phyloP scores from a whole-genome alignment of 2,797 vertebrate species.

The Amphiprion clarkii region DNA sequence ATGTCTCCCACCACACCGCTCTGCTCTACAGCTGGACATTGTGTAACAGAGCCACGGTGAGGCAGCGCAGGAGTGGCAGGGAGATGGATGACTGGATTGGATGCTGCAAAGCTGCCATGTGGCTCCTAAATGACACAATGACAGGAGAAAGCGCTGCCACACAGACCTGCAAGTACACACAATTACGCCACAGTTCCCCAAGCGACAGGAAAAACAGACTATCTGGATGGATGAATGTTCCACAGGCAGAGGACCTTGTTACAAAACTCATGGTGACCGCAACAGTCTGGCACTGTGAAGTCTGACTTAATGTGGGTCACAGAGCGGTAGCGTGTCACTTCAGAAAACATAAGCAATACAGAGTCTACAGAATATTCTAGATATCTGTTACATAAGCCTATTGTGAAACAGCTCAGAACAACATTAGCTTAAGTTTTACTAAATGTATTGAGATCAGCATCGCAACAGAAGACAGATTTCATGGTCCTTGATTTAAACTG shows the following conservation, averaged over 20 bases:
- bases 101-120: slow-evolving; percentile 66
- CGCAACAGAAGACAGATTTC: slow-evolving; percentile 18
- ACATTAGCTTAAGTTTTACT: slow-evolving; percentile 22
- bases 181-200: slow-evolving; percentile 53
- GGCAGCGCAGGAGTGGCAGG: slow-evolving; percentile 54
- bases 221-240: slow-evolving; percentile 53
- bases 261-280: slow-evolving; percentile 50
- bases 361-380: slow-evolving; percentile 31
- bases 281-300: slow-evolving; percentile 50
- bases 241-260: slow-evolving; percentile 51
- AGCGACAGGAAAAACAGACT: slow-evolving; percentile 52
- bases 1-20: slow-evolving; percentile 76
- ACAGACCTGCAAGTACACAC: slow-evolving; percentile 48
- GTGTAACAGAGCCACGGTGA: slow-evolving; percentile 71
- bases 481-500: slow-evolving; percentile 12
- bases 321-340: slow-evolving; percentile 47
- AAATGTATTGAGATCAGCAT: slow-evolving; percentile 33
- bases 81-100: slow-evolving; percentile 63
- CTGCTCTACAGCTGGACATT: slow-evolving; percentile 78
- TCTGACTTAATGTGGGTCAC: slow-evolving; percentile 65
- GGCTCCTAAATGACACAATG: slow-evolving; percentile 68
- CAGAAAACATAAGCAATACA: slow-evolving; percentile 34
- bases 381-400: slow-evolving; percentile 54
- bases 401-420: slow-evolving; percentile 58
- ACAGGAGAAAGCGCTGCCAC: slow-evolving; percentile 51